A percentile compares a stretch with the other conserved stretches of the same genome.
These are phyloP conservation scores for Halichoeres trimaculatus DNA, from an alignment of 2,113 vertebrate species.

Conservation along the genomic window DNA sequence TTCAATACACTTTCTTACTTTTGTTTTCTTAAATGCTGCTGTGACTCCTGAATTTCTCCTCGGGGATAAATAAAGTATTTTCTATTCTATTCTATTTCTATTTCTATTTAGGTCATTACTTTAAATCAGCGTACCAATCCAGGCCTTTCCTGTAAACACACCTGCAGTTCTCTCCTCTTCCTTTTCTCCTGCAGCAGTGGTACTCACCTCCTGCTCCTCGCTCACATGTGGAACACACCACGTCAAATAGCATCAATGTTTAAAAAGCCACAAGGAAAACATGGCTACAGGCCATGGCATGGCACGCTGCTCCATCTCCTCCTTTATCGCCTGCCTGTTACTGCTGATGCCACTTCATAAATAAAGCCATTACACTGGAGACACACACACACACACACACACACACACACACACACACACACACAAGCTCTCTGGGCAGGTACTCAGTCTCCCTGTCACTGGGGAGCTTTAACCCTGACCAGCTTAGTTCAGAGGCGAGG, in stretches of 20 bases:
- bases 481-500: constrained; percentile 68
- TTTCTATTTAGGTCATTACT: no score
- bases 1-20: no score
- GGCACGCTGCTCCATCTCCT: constrained; percentile 41
- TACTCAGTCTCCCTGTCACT: constrained; percentile 66
- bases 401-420: constrained; percentile 54
- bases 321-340: constrained; percentile 70
- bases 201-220: constrained; percentile 15
- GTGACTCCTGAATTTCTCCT: no score
- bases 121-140: no score
- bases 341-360: constrained; percentile 74
- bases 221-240: constrained; percentile 7
- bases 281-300: constrained; percentile 44
- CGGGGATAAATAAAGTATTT: no score
- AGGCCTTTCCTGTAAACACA: not conserved
- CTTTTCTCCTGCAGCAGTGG: not conserved
- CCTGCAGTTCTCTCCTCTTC: not conserved
- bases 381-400: constrained; percentile 26
- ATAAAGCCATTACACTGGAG: constrained; percentile 72
- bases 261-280: constrained; percentile 48
- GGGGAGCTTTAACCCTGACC: constrained; percentile 74
- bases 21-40: no score
- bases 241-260: constrained; percentile 54
- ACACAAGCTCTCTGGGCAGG: constrained; percentile 51
- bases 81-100: no score